phyloP scores from a whole-genome alignment of 2,113 vertebrate genomes.

The Theropithecus gelada region DNA sequence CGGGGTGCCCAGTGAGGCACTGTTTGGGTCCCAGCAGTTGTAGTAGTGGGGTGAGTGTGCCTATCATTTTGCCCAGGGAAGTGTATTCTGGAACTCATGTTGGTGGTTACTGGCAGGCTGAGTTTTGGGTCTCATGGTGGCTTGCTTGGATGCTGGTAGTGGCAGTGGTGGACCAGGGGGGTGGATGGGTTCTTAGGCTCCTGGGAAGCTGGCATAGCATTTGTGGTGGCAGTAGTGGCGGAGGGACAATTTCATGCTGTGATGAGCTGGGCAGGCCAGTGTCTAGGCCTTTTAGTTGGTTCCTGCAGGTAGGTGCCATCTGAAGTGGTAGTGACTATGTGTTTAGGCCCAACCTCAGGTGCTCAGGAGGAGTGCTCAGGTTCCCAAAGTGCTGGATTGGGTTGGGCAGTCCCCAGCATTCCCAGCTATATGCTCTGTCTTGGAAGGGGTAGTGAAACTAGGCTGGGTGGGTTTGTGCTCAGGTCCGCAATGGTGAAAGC shows the following conservation, averaged over 20 bases:
- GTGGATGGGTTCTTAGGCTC: neutral
- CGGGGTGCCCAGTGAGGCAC: neutral
- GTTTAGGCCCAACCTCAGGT: neutral
- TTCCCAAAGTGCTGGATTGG: neutral
- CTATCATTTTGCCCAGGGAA: too few relatives aligned
- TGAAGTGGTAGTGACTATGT: neutral
- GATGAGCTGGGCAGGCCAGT: neutral
- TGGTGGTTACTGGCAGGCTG: neutral
- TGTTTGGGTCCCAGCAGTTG: neutral
- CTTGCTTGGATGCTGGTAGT: neutral
- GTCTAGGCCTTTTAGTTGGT: neutral
- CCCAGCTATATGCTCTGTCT: neutral
- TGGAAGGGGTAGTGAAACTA: neutral
- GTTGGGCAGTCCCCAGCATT: neutral
- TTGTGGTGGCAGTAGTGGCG: neutral
- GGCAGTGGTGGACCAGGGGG: neutral
- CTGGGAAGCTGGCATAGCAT: neutral
- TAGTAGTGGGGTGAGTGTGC: neutral
- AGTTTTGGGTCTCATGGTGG: neutral
- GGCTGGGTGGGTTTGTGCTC: neutral
- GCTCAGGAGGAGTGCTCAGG: neutral
- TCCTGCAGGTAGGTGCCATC: neutral
- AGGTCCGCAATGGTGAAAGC: neutral
- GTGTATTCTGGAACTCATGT: too few relatives aligned
- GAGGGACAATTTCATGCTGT: neutral